Base-by-base conservation (phyloP, 2,797 vertebrate species). In the Gallinago stenura region DNA sequence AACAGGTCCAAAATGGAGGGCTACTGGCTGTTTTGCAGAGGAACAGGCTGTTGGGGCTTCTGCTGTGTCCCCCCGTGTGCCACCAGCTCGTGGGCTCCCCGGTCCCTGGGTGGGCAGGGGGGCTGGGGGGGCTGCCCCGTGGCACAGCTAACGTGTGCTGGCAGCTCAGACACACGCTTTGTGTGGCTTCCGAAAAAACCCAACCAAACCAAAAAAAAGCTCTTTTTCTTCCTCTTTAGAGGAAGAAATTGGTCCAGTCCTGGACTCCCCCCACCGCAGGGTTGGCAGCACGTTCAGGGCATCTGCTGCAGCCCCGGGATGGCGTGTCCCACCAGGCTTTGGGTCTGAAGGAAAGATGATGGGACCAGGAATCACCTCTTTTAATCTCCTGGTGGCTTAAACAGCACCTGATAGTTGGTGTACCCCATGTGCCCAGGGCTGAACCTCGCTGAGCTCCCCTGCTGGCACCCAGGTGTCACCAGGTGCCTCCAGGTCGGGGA, bases 61-160 rank as follows among this genome's bases (percentile, higher is more conserved):
- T 41, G 24, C 69, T 7, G 51, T 1, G 2, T 16, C 21, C 22
- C 4, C 35, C 35, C 1, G 10, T 18, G 51, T 26, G 4, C n/a
- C 1, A 1, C 19, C 1, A 11, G 30, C 35, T 24, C 0, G 1
- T 12, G 75, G 75, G 35, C 31, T 83, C 0, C 0, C 41, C 0
- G 4, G 15, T 80, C 14, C 46, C 14, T 51, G 83, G 33, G 33
- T 33, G 15, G 60, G 22, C 33, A 57, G 46, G 64, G 31, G 10
- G 24, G 60, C 51, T 53, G 10, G 13, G 50, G 50, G 69, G 37
- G 56, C 62, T 66, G 39, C 60, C 31, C 60, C 12, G 19, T 5
- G 13, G 15, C 15, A 31, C 43, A 9, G 43, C 61, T 6, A 1
- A 3, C 1, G 18, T 7, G 51, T 77, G 68, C 75, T 35, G 35